Evolutionary conservation across 2,888 invertebrate species (phyloP), one percentile per base, ranked within the genome.

Genomic region (Belgica antarctica): DNA sequence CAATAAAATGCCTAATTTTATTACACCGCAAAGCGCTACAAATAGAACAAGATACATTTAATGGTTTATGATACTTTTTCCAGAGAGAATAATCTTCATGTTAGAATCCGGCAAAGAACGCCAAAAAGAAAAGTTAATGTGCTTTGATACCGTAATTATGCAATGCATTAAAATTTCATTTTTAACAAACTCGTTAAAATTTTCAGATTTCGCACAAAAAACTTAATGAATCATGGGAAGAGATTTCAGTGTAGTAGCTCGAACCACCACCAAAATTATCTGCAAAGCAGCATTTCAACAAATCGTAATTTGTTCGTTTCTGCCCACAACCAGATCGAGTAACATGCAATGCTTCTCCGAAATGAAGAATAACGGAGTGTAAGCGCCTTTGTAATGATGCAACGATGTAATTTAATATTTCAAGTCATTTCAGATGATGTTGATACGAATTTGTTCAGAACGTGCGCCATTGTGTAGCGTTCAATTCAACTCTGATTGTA

Each of bases 11-110:
- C 28, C 31, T 28, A 28, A 57, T 68, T 68, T 68, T 68, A 68
- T 68, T 68, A 57, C 52, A n/a, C 10, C 19, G 34, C 31, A 1
- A n/a, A n/a, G 31, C 34, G 34, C 34, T 62, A 62, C 62, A 34
- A 62, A 62, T 31, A 31, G 34, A 34, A 62, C n/a, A 62, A 62
- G 62, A 68, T 68, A 68, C 68, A 68, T 68, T 68, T 68, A 57
- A 68, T 68, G 31, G 68, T 47, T 68, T 57, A 46, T 68, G 52
- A 68, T 57, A 57, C 47, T 59, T 59, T 59, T 59, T 59, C 59
- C 59, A 57, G 52, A 57, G 57, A 68, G 28, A 17, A n/a, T 68
- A 68, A 68, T 68, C 68, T 68, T 57, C 68, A 68, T 68, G 68
- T 57, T 34, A 34, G 34, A 22, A 62, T 62, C 34, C 31, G 19